Evolutionary conservation across 2,113 vertebrate genomes (phyloP), one percentile per base, ranked within the genome.

Genomic region (Pelecanoides urinatrix): DNA sequence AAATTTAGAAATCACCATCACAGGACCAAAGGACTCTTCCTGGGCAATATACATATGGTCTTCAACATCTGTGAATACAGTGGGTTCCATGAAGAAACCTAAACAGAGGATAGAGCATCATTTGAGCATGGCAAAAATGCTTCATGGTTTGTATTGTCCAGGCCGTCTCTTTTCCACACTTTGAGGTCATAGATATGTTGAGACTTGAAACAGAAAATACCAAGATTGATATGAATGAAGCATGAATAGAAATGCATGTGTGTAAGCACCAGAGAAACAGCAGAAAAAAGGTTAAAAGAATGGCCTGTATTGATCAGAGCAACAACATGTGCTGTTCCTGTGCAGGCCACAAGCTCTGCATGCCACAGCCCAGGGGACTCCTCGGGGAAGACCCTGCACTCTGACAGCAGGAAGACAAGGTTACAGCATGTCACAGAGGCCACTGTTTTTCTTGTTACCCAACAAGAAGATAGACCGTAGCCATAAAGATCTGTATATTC

Each of bases 1-100:
- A 96, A 99, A 99, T 92, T 99, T 99, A 94, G 99, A 99, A 94
- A 99, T 99, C 85, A 99, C 98, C 99, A 99, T 99, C 80, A 99
- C 97, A 4, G 99, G 99, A 27, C 99, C 99, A 49, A 99, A 99
- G 30, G 99, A 99, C 61, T 99, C 98, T 92, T 99, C 98, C 86
- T 97, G 95, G 81, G 98, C 98, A 70, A 99, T 97, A 72, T 98
- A 98, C 98, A 98, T 98, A 73, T 98, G 97, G 86, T 98, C 98
- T 94, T 98, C 98, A 90, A 98, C 98, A 29, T 98, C 95, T n/a
- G 98, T 98, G 94, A 98, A 98, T 50, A 99, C 98, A 20, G 98
- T 98, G 13, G 98, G 98, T 93, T 99, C 98, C 98, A 99, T 99
- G 96, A 99, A 99, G 92, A 98, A 99, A 81, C 98, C 98, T 99